Conservation (phyloP, 2,797 vertebrate genomes). For the Sus cebifrons region DNA sequence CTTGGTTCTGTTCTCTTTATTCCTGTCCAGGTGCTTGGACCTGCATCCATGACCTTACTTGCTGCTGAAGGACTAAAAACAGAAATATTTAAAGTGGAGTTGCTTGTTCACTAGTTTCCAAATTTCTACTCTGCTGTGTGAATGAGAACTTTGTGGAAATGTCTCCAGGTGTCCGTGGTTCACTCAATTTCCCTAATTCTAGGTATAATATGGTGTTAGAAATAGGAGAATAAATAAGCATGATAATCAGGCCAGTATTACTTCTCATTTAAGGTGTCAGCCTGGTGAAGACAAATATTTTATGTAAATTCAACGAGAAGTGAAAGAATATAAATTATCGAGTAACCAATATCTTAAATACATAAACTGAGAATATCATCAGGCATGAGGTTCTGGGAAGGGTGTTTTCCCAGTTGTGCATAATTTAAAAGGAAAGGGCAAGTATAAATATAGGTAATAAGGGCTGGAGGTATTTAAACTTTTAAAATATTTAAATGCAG, state of each 20-base stretch:
- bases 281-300: conserved; percentile 72
- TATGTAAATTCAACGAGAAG: conserved; percentile 70
- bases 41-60: background rate
- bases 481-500: conserved; percentile 84
- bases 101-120: background rate
- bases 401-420: conserved; percentile 74
- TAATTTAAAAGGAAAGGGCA: conserved; percentile 76
- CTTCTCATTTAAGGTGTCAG: conserved; percentile 62
- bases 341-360: conserved; percentile 72
- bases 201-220: background rate
- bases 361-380: conserved; percentile 66
- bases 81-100: background rate
- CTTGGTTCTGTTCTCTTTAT: background rate
- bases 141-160: background rate
- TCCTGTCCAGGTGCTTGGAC: background rate
- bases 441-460: conserved; percentile 81
- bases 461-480: conserved; percentile 72
- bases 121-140: background rate
- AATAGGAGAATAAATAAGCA: conserved; percentile 33
- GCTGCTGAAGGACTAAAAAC: background rate
- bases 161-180: background rate
- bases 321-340: conserved; percentile 73
- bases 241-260: conserved; percentile 10
- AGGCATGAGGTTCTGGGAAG: conserved; percentile 41
- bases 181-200: conserved; percentile 26